A percentile compares a stretch with the other conserved stretches of the same genome.
Evolutionary conservation across 2,888 invertebrate species (phyloP).

Genomic region (Sinopyrophorus schimmeli): DNA sequence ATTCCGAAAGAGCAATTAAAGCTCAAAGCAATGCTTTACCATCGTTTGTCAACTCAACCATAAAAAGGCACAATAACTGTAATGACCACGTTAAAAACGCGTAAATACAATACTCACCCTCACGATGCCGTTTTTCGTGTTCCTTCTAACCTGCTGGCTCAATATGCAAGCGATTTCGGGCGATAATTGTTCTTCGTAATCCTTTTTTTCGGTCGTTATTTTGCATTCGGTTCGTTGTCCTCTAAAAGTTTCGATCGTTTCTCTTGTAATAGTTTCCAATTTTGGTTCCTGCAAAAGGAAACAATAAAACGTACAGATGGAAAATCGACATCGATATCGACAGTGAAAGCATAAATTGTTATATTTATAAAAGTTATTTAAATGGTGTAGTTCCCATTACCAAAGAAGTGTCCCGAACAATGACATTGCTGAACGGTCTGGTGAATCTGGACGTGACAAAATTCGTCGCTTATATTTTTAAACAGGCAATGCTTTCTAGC

Average conservation of each 20-base stretch:
- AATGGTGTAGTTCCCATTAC: conserved; percentile 5
- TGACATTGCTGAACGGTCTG: conserved; percentile 14
- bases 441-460: conserved; percentile 7
- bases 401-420: conserved; percentile 15
- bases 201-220: conserved; percentile 65
- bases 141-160: conserved; percentile 35
- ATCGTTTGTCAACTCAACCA: no score
- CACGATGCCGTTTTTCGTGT: conserved; percentile 37
- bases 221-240: conserved; percentile 67
- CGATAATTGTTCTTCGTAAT: conserved; percentile 54
- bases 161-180: conserved; percentile 48
- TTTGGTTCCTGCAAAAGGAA: conserved; percentile 59
- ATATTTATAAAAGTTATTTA: neutral
- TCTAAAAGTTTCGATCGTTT: conserved; percentile 67
- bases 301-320: no score
- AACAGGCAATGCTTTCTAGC: neutral
- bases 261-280: conserved; percentile 66
- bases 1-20: no score
- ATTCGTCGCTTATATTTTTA: conserved; percentile 5
- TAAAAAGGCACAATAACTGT: no score
- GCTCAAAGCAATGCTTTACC: no score
- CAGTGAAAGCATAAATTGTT: conserved; percentile 9
- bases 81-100: no score
- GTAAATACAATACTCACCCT: conserved; percentile 21
- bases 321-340: no score